A percentile compares a stretch with the other conserved stretches of the same genome.
Evolutionary conservation across 2,888 invertebrate species (phyloP).

Genomic region (Herminia tarsipennalis): DNA sequence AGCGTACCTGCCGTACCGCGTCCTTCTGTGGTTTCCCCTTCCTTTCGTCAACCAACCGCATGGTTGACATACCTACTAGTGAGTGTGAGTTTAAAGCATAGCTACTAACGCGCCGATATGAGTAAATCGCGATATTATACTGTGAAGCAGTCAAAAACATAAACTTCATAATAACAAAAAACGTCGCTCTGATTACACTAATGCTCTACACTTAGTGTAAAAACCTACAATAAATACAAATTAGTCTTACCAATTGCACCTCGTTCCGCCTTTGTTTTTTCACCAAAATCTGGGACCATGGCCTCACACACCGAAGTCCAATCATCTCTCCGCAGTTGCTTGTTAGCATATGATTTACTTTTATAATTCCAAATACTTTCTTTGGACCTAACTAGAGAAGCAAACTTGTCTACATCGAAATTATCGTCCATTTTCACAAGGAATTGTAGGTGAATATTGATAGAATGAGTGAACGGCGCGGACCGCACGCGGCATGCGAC

Average conservation of each 20-base stretch:
- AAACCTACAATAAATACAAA: not conserved
- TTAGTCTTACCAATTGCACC: not conserved
- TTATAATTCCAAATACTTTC: slow-evolving; percentile 15
- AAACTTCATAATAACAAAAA: no score
- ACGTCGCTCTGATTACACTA: no score
- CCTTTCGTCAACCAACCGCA: no score
- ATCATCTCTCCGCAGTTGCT: slow-evolving; percentile 3
- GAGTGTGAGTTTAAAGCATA: no score
- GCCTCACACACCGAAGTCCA: slow-evolving; percentile 4
- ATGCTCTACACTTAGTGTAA: no score
- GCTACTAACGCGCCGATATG: no score
- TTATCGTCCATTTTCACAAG: slow-evolving; percentile 8
- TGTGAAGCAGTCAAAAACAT: no score
- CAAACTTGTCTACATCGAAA: slow-evolving; percentile 9
- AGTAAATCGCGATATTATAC: no score
- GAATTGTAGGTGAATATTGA: not conserved
- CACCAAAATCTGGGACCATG: slow-evolving; percentile 2
- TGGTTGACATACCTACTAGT: no score
- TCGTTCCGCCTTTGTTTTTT: slow-evolving; percentile 1
- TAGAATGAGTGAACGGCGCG: not conserved
- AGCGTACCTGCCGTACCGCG: no score
- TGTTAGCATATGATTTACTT: slow-evolving; percentile 3
- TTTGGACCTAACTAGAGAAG: slow-evolving; percentile 2
- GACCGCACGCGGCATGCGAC: slow-evolving; percentile 5
- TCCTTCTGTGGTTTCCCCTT: no score